Evolutionary conservation across 2,797 vertebrate genomes (phyloP).

Genomic region (Rhinella marina): DNA sequence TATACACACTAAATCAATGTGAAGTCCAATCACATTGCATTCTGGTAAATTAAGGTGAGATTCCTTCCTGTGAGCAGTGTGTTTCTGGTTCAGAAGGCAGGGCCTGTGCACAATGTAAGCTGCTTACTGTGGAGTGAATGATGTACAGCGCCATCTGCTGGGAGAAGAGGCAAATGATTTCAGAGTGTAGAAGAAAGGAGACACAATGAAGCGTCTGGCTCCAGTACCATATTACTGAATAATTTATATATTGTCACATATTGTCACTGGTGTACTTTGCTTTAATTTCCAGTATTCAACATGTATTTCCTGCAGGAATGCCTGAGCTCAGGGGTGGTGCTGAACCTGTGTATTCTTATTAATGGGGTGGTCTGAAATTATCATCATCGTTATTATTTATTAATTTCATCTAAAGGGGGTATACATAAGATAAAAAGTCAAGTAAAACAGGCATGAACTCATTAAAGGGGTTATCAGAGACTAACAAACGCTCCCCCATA

Average conservation of each 20-base stretch:
- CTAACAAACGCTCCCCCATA: too few relatives aligned
- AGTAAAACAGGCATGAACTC: too few relatives aligned
- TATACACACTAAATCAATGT: too few relatives aligned
- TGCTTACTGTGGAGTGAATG: neutral
- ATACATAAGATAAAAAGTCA: too few relatives aligned
- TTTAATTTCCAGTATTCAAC: neutral
- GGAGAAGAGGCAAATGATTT: neutral
- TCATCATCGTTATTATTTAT: too few relatives aligned
- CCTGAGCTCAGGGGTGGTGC: too few relatives aligned
- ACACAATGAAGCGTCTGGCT: neutral
- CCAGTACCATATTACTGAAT: neutral
- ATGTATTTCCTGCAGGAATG: neutral
- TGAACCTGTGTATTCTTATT: neutral
- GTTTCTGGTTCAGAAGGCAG: too few relatives aligned
- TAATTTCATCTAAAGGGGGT: too few relatives aligned
- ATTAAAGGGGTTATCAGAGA: too few relatives aligned
- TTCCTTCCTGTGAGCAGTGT: neutral
- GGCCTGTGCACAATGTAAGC: too few relatives aligned
- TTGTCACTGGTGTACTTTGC: neutral
- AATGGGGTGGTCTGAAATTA: too few relatives aligned
- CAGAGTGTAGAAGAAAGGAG: neutral
- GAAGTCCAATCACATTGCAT: neutral
- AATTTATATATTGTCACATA: neutral
- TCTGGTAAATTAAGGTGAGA: neutral
- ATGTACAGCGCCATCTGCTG: conserved; percentile 1